Conservation (phyloP, 2,888 invertebrate genomes). For the Chrysotoxum bicinctum region DNA sequence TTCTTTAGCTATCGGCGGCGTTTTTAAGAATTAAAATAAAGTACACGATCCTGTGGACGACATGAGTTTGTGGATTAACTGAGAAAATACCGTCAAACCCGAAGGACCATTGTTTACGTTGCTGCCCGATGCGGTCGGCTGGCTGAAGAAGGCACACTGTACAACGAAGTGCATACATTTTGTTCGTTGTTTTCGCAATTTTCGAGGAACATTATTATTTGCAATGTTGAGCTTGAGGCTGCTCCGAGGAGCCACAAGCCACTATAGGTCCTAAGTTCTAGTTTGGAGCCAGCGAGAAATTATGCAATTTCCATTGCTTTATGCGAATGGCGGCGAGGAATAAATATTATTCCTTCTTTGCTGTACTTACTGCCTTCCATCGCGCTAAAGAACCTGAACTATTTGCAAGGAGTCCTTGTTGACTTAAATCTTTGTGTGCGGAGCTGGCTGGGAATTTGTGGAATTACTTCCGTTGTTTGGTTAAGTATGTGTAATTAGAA, state of each 20-base stretch:
- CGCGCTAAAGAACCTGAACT: not conserved
- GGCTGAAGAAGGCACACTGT: not conserved
- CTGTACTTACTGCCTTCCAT: not conserved
- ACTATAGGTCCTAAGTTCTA: not conserved
- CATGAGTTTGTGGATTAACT: slow-evolving; percentile 51
- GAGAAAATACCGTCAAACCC: slow-evolving; percentile 42
- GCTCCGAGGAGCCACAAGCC: not conserved
- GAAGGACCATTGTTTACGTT: slow-evolving; percentile 36
- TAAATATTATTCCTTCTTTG: slow-evolving; percentile 6
- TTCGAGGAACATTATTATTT: slow-evolving; percentile 36
- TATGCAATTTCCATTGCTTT: slow-evolving; percentile 32
- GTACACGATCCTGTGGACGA: slow-evolving; percentile 1
- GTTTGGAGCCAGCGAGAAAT: slow-evolving; percentile 9
- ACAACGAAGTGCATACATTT: not conserved
- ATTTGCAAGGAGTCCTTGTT: slow-evolving; percentile 30
- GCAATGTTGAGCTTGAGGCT: slow-evolving; percentile 32
- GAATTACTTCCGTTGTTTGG: slow-evolving; percentile 51
- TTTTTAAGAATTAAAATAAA: slow-evolving; percentile 48
- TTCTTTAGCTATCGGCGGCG: slow-evolving; percentile 59
- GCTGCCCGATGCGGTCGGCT: slow-evolving; percentile 17
- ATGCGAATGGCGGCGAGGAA: slow-evolving; percentile 18
- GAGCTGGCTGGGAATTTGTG: slow-evolving; percentile 18
- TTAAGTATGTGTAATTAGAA: slow-evolving; percentile 59
- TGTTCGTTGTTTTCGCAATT: slow-evolving; percentile 5
- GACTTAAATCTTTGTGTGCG: slow-evolving; percentile 49